Conservation (phyloP, 2,797 vertebrate species). For the Bufotes viridis region DNA sequence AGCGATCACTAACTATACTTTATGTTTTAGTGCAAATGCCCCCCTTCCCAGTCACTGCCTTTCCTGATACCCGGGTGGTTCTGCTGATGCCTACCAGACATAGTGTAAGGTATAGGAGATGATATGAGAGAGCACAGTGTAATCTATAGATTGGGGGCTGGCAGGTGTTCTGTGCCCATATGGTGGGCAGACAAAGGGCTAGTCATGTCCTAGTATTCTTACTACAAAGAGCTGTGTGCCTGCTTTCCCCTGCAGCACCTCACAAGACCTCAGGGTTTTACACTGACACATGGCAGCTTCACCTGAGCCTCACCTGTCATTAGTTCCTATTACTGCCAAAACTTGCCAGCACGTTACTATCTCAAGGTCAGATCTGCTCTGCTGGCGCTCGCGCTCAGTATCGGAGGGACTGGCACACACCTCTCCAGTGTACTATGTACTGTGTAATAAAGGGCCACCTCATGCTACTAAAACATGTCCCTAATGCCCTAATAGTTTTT, state of each 20-base stretch:
- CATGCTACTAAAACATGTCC: too few relatives aligned
- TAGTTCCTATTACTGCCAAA: not conserved
- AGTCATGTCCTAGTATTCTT: not conserved
- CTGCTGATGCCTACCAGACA: too few relatives aligned
- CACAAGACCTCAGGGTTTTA: not conserved
- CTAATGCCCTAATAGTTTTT: too few relatives aligned
- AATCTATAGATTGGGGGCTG: too few relatives aligned
- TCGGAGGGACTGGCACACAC: not conserved
- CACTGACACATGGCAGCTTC: not conserved
- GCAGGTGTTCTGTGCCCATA: too few relatives aligned
- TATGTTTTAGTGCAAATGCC: too few relatives aligned
- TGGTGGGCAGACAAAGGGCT: not conserved
- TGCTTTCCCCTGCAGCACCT: not conserved
- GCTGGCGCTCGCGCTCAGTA: not conserved
- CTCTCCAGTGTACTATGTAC: not conserved
- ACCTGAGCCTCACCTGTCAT: not conserved
- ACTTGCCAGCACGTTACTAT: not conserved
- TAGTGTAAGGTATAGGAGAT: too few relatives aligned
- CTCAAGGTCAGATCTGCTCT: conserved; percentile 7
- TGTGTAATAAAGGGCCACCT: not conserved
- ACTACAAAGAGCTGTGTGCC: not conserved
- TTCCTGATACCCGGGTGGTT: too few relatives aligned
- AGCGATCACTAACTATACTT: too few relatives aligned
- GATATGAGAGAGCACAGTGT: too few relatives aligned
- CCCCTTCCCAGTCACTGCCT: too few relatives aligned